Conservation (phyloP, 2,797 vertebrate species). For the Erpetoichthys calabaricus region DNA sequence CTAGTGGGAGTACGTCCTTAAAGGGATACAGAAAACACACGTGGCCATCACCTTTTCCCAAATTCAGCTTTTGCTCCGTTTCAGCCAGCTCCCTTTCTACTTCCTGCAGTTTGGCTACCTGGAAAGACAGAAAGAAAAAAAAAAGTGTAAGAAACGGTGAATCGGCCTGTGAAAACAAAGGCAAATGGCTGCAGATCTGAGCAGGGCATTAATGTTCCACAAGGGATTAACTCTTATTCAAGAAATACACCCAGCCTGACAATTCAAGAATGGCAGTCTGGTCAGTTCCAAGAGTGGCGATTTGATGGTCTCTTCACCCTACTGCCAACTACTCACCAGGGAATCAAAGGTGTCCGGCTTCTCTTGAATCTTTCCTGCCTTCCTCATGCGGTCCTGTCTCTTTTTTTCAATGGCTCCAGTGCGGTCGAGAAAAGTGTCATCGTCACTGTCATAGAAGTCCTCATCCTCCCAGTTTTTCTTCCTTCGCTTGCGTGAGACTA, state of each 20-base stretch:
- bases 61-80: slow-evolving; percentile 66
- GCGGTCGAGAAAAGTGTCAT: slow-evolving; percentile 89
- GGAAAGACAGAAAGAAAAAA: slow-evolving; percentile 4
- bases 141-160: not conserved
- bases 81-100: slow-evolving; percentile 74
- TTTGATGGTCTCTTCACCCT: slow-evolving; percentile 1
- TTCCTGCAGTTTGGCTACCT: slow-evolving; percentile 71
- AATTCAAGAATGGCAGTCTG: too few relatives aligned
- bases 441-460: slow-evolving; percentile 93
- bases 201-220: too few relatives aligned
- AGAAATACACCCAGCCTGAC: too few relatives aligned
- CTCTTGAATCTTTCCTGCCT: slow-evolving; percentile 85
- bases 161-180: too few relatives aligned
- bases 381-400: slow-evolving; percentile 82
- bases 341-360: slow-evolving; percentile 79
- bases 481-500: slow-evolving; percentile 89
- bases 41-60: slow-evolving; percentile 53
- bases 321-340: slow-evolving; percentile 48
- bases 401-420: slow-evolving; percentile 89
- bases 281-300: too few relatives aligned
- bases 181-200: too few relatives aligned
- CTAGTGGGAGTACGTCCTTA: too few relatives aligned
- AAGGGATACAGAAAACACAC: too few relatives aligned
- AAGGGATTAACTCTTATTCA: too few relatives aligned
- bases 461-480: slow-evolving; percentile 96